These are phyloP conservation scores for Siniperca scherzeri DNA, from an alignment of 2,797 vertebrate species.

Conservation along the genomic window DNA sequence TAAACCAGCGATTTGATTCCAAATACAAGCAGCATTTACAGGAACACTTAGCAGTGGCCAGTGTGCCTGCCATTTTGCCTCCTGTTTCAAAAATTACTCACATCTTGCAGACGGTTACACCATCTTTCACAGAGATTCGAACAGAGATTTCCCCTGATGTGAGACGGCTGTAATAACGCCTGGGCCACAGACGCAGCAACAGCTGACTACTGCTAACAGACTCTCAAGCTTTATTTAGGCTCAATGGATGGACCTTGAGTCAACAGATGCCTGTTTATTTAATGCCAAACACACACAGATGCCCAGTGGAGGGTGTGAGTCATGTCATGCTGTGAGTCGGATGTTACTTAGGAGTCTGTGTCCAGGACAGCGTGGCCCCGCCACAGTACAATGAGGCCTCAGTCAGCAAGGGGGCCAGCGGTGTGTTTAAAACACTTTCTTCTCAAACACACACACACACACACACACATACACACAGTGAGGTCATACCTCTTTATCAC, in stretches of 20 bases:
- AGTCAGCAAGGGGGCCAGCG: conserved; percentile 1
- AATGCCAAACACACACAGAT: conserved; percentile 72
- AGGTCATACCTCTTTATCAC: conserved; percentile 49
- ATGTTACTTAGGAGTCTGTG: conserved; percentile 57
- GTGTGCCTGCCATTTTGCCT: conserved; percentile 14
- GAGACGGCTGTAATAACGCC: neutral
- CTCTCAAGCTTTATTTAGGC: conserved; percentile 55
- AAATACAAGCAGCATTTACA: conserved; percentile 19
- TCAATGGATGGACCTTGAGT: conserved; percentile 40
- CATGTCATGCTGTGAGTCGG: conserved; percentile 53
- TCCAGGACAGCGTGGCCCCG: conserved; percentile 32
- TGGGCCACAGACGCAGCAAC: conserved; percentile 20
- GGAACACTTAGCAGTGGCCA: conserved; percentile 3
- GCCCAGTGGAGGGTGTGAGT: conserved; percentile 70
- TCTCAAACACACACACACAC: neutral
- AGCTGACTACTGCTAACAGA: conserved; percentile 59
- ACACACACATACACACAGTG: neutral
- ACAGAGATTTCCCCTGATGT: conserved; percentile 7
- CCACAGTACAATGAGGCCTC: conserved; percentile 46
- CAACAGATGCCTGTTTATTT: conserved; percentile 68
- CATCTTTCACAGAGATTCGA: conserved; percentile 13
- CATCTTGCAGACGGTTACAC: conserved; percentile 32
- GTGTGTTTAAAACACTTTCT: conserved; percentile 5
- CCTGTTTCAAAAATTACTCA: conserved; percentile 33
- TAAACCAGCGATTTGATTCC: neutral